Base-by-base conservation (phyloP, 2,113 vertebrate genomes). In the Scalopus aquaticus region DNA sequence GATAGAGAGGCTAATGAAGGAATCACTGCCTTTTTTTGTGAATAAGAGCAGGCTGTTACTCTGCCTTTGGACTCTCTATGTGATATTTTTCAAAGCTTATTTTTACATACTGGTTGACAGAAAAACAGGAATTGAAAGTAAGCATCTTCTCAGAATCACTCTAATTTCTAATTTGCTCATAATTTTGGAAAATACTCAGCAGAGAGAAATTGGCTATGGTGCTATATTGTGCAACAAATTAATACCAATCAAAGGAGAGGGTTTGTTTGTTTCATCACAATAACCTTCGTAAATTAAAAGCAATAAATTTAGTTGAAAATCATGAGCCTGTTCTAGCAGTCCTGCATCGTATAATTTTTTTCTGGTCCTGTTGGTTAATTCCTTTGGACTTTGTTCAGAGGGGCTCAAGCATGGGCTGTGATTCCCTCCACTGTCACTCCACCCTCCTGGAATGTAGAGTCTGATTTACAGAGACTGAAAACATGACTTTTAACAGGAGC, bases 221-320 rank as follows among this genome's bases (percentile, higher is more conserved):
- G 11, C 35, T 79, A 0, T 93, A 72, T 96, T 96, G 81, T 91
- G 85, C 88, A 95, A 94, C 84, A 86, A 88, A 76, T 92, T 92
- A 80, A 88, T 94, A 88, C 86, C 86, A 89, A 0, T 83, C 58
- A 49, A 74, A 74, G 5, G 32, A 10, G 28, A 15, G 56, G 35
- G 64, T 3, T 32, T 95, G 58, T 91, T 97, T 88, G 51, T 95
- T 97, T 95, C 85, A 80, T 96, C 90, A 91, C 90, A 96, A 94
- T 91, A 87, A 64, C 22, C 69, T 92, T 91, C 70, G 95, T 93
- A 97, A 97, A 97, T 96, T 96, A 93, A 96, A 97, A 97, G 94
- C 95, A 93, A 97, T 97, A 97, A 96, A 97, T 97, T 96, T 62
- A 96, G 26, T 89, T 79, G 87, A 94, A 92, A 93, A 83, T 24